Conservation (phyloP, 2,888 invertebrate genomes). For the Gymnocheta viridis region DNA sequence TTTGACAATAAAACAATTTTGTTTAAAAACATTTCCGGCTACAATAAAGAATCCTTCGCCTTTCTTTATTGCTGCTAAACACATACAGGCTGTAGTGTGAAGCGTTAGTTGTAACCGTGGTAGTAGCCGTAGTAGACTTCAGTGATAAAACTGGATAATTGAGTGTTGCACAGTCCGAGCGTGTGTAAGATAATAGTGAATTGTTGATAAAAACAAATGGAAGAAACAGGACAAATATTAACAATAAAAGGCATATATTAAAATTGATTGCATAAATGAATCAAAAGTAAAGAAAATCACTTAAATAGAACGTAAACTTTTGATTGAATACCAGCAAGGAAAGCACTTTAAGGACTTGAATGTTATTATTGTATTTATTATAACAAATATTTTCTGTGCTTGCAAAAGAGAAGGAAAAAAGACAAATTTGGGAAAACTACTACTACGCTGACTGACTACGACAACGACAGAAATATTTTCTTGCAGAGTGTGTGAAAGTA, state of each 20-base stretch:
- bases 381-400: background rate
- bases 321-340: background rate
- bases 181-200: background rate
- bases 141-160: constrained; percentile 36
- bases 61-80: background rate
- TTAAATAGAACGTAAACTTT: background rate
- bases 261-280: constrained; percentile 57
- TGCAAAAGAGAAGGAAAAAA: background rate
- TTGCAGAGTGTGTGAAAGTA: constrained; percentile 29
- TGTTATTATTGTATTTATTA: background rate
- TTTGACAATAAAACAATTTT: constrained; percentile 40
- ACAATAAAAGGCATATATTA: background rate
- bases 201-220: constrained; percentile 4
- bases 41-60: constrained; percentile 29
- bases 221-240: constrained; percentile 21
- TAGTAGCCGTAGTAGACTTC: background rate
- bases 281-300: background rate
- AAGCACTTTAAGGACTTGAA: background rate
- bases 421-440: constrained; percentile 5
- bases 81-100: background rate
- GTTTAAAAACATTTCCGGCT: constrained; percentile 56
- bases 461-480: constrained; percentile 47
- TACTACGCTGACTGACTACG: constrained; percentile 52
- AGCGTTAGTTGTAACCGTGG: constrained; percentile 11
- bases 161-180: background rate